phyloP scores from a whole-genome alignment of 2,888 invertebrate species.

The Caenorhabditis sp. region DNA sequence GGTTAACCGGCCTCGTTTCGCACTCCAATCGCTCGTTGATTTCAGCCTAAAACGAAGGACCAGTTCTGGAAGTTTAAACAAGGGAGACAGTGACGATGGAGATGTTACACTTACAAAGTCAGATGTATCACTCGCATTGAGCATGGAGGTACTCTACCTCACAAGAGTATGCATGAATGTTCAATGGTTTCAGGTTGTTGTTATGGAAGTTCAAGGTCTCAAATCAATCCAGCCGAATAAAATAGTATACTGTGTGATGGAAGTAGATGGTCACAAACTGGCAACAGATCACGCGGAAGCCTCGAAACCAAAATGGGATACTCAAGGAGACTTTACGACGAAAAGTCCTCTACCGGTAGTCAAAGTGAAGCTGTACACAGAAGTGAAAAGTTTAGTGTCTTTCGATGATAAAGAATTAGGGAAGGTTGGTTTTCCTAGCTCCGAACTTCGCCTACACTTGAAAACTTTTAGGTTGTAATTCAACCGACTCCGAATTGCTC shows the following conservation, averaged over 20 bases:
- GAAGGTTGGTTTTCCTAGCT: constrained; percentile 85
- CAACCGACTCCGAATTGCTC: constrained; percentile 87
- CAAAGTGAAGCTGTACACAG: constrained; percentile 96
- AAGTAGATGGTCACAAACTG: constrained; percentile 98
- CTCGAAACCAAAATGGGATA: constrained; percentile 98
- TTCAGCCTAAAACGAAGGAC: constrained; percentile 83
- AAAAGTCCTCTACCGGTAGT: constrained; percentile 97
- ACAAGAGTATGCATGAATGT: constrained; percentile 2
- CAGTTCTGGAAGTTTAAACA: constrained; percentile 86
- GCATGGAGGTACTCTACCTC: constrained; percentile 90
- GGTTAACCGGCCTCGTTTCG: constrained; percentile 4
- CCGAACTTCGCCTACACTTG: neutral
- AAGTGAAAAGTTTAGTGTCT: constrained; percentile 97
- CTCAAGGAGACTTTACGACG: constrained; percentile 99
- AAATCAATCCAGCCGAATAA: constrained; percentile 97
- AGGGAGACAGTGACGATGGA: constrained; percentile 92
- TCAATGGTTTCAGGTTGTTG: constrained; percentile 89
- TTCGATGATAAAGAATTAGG: constrained; percentile 98
- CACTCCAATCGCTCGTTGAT: constrained; percentile 35
- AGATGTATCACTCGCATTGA: constrained; percentile 88
- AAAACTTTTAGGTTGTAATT: constrained; percentile 84
- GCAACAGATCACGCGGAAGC: constrained; percentile 99
- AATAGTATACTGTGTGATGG: constrained; percentile 99
- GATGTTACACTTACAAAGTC: constrained; percentile 97
- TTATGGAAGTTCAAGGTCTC: constrained; percentile 98